Percentiles rank a stretch among this genome's conserved stretches.
phyloP scores from a whole-genome alignment of 2,888 invertebrate species.

The Nysson spinosus region DNA sequence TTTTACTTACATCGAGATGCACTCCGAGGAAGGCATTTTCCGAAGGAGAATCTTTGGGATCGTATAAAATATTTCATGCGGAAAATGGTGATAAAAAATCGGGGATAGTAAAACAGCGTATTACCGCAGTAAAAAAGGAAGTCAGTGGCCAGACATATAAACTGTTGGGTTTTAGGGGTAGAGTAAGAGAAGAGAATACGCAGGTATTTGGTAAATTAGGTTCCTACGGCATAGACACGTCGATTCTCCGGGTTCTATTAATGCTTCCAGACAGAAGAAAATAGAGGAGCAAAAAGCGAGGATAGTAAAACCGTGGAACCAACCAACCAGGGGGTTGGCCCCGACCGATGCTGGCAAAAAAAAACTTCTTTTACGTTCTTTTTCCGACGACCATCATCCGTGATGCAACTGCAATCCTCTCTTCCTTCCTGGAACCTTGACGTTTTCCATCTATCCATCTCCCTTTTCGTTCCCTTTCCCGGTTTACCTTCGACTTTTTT shows the following conservation, averaged over 20 bases:
- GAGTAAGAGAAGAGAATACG: neutral
- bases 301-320: conserved; percentile 33
- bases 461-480: neutral
- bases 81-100: too few relatives aligned
- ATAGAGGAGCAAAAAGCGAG: conserved; percentile 23
- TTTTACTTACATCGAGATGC: too few relatives aligned
- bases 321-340: conserved; percentile 19
- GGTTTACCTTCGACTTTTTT: conserved; percentile 22
- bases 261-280: conserved; percentile 40
- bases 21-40: too few relatives aligned
- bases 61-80: too few relatives aligned
- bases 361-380: conserved; percentile 40
- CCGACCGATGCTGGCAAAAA: conserved; percentile 20
- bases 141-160: too few relatives aligned
- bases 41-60: too few relatives aligned
- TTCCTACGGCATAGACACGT: conserved; percentile 42
- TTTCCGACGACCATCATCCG: conserved; percentile 41
- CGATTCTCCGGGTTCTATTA: conserved; percentile 51
- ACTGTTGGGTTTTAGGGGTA: neutral
- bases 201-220: conserved; percentile 46
- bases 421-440: too few relatives aligned
- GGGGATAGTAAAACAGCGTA: too few relatives aligned
- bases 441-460: conserved; percentile 4
- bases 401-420: conserved; percentile 27
- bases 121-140: too few relatives aligned